phyloP scores from a whole-genome alignment of 2,888 invertebrate genomes.

The Leptinotarsa haldemani region DNA sequence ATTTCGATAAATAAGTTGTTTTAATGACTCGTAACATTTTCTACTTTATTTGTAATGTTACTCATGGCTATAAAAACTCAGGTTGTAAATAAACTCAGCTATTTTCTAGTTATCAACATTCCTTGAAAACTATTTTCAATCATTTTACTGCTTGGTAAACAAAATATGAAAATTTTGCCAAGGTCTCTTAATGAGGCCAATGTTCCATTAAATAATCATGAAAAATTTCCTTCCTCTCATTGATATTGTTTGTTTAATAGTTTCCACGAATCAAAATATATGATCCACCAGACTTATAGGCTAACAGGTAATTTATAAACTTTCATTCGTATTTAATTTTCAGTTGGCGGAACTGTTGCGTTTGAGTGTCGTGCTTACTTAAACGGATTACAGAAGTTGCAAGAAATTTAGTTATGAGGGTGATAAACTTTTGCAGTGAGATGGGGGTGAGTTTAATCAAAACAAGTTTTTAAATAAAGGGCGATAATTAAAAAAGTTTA shows the following conservation, averaged over 20 bases:
- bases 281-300: conserved; percentile 2
- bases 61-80: no score
- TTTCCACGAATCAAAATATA: conserved; percentile 11
- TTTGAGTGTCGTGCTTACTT: not conserved
- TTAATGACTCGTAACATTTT: no score
- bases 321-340: not conserved
- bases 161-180: not conserved
- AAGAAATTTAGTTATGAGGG: conserved; percentile 5
- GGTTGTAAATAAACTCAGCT: not conserved
- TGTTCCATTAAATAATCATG: not conserved
- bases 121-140: not conserved
- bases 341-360: not conserved
- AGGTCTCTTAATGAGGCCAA: not conserved
- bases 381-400: not conserved
- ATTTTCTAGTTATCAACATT: not conserved
- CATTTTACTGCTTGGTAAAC: not conserved
- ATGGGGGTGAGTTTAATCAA: not conserved
- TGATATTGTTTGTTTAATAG: conserved; percentile 3
- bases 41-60: no score
- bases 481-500: not conserved
- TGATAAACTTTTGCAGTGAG: not conserved
- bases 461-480: not conserved
- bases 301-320: not conserved
- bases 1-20: no score
- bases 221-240: conserved; percentile 4